Evolutionary conservation across 2,113 vertebrate species (phyloP), one percentile per base, ranked within the genome.

Genomic region (Podiceps cristatus): DNA sequence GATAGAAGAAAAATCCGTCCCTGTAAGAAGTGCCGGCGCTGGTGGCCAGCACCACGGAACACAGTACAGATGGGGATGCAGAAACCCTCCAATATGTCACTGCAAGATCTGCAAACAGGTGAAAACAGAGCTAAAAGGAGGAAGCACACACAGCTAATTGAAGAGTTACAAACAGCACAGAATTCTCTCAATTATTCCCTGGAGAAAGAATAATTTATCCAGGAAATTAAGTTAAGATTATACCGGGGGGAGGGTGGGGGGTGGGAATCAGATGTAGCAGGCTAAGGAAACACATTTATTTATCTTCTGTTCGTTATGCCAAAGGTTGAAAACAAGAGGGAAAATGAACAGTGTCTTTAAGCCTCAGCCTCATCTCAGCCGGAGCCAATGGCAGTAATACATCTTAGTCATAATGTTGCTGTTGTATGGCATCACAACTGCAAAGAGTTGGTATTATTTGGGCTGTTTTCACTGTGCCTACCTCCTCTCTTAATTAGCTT

Each of bases 381-480:
- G 74, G 77, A 94, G 89, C 28, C 1, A 8, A 82, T 35, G 31
- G 84, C 75, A 91, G 58, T 47, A 80, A 95, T 88, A 58, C 11
- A 76, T 95, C 84, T 96, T 52, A 93, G 77, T 95, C 81, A 69
- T 35, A 76, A 91, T 9, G 28, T 31, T 66, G 66, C 78, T 93
- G 77, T 59, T 58, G 40, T 69, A 74, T 44, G 29, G 67, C 74
- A 90, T 47, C 40, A 10, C 19, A 45, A 69, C 44, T 56, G 37
- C 40, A 68, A 90, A 87, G 13, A 69, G 7, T 7, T 45, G 16
- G 31, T 74, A 49, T 44, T 93, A 71, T 82, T 82, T 50, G 56
- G 18, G 22, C 18, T 63, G 9, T 22, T 94, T 68, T 59, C 76
- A 82, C 14, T 58, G 35, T 18, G 18, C 49, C 27, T 63, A 67